These are phyloP conservation scores for Mythimna loreyi DNA, from an alignment of 2,888 invertebrate genomes.

Conservation along the genomic window DNA sequence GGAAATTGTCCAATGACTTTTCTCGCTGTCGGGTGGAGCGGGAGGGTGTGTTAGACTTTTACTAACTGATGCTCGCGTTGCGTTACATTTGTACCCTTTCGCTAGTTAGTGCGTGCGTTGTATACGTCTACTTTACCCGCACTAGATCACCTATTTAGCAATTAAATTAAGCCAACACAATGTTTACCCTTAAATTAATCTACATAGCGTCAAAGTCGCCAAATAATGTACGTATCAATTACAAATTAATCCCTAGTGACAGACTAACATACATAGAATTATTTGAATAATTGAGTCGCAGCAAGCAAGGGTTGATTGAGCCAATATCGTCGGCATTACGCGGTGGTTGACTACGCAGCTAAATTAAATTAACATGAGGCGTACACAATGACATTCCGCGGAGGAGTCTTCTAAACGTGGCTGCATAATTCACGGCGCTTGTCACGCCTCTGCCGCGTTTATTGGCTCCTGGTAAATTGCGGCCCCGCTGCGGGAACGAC, in stretches of 20 bases:
- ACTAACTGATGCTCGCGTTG: too few relatives aligned
- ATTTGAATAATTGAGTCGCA: slow-evolving; percentile 75
- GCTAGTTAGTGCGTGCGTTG: too few relatives aligned
- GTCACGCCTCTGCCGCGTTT: slow-evolving; percentile 67
- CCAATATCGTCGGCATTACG: slow-evolving; percentile 74
- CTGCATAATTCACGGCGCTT: slow-evolving; percentile 75
- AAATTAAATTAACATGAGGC: slow-evolving; percentile 85
- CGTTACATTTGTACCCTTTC: too few relatives aligned
- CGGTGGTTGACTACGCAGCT: slow-evolving; percentile 72
- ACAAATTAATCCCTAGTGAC: slow-evolving; percentile 65
- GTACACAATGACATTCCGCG: slow-evolving; percentile 73
- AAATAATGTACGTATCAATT: slow-evolving; percentile 69
- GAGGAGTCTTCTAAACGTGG: slow-evolving; percentile 64
- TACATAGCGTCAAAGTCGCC: slow-evolving; percentile 42
- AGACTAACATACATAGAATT: slow-evolving; percentile 59
- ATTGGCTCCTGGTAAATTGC: slow-evolving; percentile 72
- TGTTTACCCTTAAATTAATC: slow-evolving; percentile 42
- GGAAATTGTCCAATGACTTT: too few relatives aligned
- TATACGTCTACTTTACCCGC: too few relatives aligned
- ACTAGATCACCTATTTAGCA: neutral
- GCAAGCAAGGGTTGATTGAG: slow-evolving; percentile 71
- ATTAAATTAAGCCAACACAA: slow-evolving; percentile 50
- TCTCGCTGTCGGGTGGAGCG: too few relatives aligned
- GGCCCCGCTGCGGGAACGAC: slow-evolving; percentile 46
- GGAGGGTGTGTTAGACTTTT: too few relatives aligned